These are phyloP conservation scores for Acromyrmex echinatior DNA, from an alignment of 1,140 invertebrate genomes.

Conservation along the genomic window DNA sequence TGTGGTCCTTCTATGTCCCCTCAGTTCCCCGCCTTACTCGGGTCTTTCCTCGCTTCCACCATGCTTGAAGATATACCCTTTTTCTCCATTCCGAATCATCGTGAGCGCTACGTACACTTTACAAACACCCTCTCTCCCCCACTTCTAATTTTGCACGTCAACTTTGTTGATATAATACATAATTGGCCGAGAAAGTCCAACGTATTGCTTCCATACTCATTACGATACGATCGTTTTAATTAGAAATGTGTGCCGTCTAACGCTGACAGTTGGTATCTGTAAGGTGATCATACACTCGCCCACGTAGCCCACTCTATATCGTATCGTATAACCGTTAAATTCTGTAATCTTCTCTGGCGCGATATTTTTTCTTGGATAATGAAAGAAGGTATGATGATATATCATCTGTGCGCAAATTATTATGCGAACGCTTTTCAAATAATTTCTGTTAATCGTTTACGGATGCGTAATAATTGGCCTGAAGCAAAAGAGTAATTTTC, in stretches of 20 bases:
- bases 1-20: constrained; percentile 84
- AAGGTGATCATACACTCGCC: constrained; percentile 36
- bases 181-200: not conserved
- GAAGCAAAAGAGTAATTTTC: not conserved
- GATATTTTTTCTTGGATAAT: constrained; percentile 20
- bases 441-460: constrained; percentile 1
- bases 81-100: constrained; percentile 37
- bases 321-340: constrained; percentile 49
- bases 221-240: constrained; percentile 36
- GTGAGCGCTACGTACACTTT: not conserved
- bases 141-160: not conserved
- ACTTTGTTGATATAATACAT: not conserved
- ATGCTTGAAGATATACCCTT: constrained; percentile 40
- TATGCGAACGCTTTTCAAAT: not conserved
- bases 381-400: constrained; percentile 4
- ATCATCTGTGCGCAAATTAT: constrained; percentile 20
- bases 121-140: not conserved
- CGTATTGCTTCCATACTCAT: constrained; percentile 8
- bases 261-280: constrained; percentile 18
- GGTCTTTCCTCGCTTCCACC: constrained; percentile 61
- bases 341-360: constrained; percentile 25
- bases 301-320: constrained; percentile 34
- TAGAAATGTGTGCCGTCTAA: constrained; percentile 21
- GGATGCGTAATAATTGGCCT: not conserved
- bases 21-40: constrained; percentile 44